A percentile compares a stretch with the other conserved stretches of the same genome.
Conservation (phyloP, 1,140 invertebrate genomes). For the Trichogramma pretiosum region DNA sequence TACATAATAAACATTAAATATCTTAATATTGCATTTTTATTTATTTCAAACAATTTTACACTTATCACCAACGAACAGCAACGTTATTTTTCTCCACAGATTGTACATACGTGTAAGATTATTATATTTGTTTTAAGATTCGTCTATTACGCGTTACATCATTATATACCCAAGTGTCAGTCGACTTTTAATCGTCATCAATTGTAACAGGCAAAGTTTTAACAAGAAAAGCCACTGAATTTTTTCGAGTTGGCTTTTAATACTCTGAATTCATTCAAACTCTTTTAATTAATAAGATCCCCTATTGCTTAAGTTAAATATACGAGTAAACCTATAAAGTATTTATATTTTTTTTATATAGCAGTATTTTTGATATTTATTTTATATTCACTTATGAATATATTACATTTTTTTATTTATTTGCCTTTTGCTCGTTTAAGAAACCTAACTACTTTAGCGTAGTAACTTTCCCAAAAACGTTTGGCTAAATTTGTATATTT, state of each 20-base stretch:
- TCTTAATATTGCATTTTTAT: no score
- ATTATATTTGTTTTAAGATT: conserved; percentile 25
- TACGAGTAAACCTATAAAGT: no score
- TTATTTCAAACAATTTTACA: no score
- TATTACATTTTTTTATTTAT: neutral
- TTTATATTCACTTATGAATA: no score
- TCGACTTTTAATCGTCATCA: conserved; percentile 19
- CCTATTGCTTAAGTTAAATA: no score
- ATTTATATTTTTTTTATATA: no score
- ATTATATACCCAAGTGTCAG: conserved; percentile 30
- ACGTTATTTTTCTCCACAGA: conserved; percentile 6
- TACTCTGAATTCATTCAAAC: conserved; percentile 19
- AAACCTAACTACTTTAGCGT: conserved; percentile 2
- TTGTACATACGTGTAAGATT: neutral
- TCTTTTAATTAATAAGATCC: conserved; percentile 9
- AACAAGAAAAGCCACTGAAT: conserved; percentile 27
- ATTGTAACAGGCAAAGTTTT: conserved; percentile 29
- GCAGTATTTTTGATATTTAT: no score
- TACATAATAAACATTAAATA: no score
- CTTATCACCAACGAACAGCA: conserved; percentile 25
- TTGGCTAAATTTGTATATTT: no score
- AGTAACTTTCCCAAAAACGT: conserved; percentile 6
- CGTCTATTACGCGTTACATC: conserved; percentile 32
- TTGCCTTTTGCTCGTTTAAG: conserved; percentile 4
- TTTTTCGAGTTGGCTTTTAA: conserved; percentile 21